Conservation (phyloP, 37 sponge, comb jelly and placozoan genomes). For the Bolinopsis microptera region DNA sequence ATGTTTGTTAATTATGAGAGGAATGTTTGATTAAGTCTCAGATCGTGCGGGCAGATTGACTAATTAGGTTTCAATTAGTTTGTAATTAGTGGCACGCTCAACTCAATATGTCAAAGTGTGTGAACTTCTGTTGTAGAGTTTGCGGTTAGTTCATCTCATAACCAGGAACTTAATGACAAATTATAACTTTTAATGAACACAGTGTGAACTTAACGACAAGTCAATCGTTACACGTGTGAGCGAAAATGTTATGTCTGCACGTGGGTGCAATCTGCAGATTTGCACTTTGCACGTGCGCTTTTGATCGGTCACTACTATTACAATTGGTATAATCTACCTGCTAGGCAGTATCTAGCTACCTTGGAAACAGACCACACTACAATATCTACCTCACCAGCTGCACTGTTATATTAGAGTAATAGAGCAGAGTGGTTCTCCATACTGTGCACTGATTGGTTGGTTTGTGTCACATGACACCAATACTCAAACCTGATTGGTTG, state of each 20-base stretch:
- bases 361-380: too few species aligned
- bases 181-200: not conserved
- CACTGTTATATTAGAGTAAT: too few species aligned
- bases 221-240: too few species aligned
- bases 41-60: not conserved
- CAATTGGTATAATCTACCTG: too few species aligned
- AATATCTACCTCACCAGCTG: too few species aligned
- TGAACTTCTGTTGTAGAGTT: too few species aligned
- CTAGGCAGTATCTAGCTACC: too few species aligned
- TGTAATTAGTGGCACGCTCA: too few species aligned
- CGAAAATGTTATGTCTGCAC: not conserved
- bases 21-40: too few species aligned
- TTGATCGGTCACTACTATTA: too few species aligned
- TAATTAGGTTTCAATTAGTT: not conserved
- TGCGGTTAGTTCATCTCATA: not conserved
- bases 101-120: too few species aligned
- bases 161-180: not conserved
- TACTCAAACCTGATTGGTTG: not conserved
- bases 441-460: not conserved
- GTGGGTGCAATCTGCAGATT: not conserved
- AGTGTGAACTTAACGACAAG: not conserved
- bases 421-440: not conserved
- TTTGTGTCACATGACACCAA: not conserved
- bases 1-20: too few species aligned
- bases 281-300: not conserved